Evolutionary conservation across 37 sponge, comb jelly and placozoan species (phyloP), one percentile per base, ranked within the genome.

Genomic region (Ephydatia muelleri): DNA sequence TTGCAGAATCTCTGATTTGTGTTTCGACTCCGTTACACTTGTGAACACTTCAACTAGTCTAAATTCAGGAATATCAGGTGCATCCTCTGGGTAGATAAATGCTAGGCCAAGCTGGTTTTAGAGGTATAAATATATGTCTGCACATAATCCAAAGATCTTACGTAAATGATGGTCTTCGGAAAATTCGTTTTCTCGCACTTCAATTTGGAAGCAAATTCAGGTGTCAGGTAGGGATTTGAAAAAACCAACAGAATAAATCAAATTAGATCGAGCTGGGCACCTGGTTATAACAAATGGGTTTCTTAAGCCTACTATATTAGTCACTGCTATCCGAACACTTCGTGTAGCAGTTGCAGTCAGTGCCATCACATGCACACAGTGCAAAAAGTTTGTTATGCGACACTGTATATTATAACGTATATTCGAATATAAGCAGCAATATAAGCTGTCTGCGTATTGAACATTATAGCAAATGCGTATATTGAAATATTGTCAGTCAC

Each of bases 321-420:
- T 35, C 5, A 84, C 64, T 29, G 57, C 47, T 43, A 37, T n/a
- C n/a, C 34, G 84, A 65, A 48, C 43, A 65, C 23, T 16, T 33
- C 49, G 49, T 57, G 84, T 84, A 48, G 84, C 84, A 31, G 84
- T 84, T 28, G 84, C 84, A 65, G 84, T 84, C 76, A 84, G 33
- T 26, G 84, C 84, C 84, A 76, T 84, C 22, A 84, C 77, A 29
- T 67, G 75, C 12, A 84, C 77, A 75, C n/a, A n/a, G n/a, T n/a
- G n/a, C n/a, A n/a, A n/a, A n/a, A n/a, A n/a, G n/a, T n/a, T n/a
- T n/a, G n/a, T n/a, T n/a, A n/a, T n/a, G n/a, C n/a, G n/a, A n/a
- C n/a, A n/a, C n/a, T n/a, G n/a, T n/a, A n/a, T n/a, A n/a, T n/a
- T n/a, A n/a, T n/a, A n/a, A n/a, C n/a, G n/a, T n/a, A n/a, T n/a